phyloP scores from a whole-genome alignment of 2,888 invertebrate genomes.

The Andrena haemorrhoa region DNA sequence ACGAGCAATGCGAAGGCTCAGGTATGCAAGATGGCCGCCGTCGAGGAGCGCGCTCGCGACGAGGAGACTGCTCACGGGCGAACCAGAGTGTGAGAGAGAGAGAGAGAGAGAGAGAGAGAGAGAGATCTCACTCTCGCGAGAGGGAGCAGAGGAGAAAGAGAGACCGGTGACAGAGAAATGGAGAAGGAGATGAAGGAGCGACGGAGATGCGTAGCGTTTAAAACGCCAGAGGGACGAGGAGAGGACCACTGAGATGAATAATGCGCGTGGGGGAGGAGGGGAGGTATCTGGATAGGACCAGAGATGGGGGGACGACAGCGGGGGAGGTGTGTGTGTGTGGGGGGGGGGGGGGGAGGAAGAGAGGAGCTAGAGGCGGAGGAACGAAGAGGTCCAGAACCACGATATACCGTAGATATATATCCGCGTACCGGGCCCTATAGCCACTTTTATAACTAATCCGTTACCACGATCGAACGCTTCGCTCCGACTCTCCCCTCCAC shows the following conservation, averaged over 20 bases:
- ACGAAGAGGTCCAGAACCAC: conserved; percentile 66
- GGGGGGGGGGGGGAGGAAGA: conserved; percentile 51
- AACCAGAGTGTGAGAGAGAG: conserved; percentile 36
- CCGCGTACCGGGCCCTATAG: conserved; percentile 69
- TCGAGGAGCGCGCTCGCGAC: conserved; percentile 65
- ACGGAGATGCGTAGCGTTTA: conserved; percentile 40
- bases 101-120: conserved; percentile 29
- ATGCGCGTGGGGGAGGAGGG: conserved; percentile 79
- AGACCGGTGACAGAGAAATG: conserved; percentile 12
- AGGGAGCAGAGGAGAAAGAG: conserved; percentile 33
- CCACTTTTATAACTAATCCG: conserved; percentile 82
- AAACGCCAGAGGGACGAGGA: conserved; percentile 40
- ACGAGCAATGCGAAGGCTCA: conserved; percentile 85
- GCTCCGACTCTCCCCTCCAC: conserved; percentile 32
- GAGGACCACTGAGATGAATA: conserved; percentile 76
- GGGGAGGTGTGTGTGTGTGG: conserved; percentile 37
- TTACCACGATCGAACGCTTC: conserved; percentile 79
- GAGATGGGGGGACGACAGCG: conserved; percentile 55
- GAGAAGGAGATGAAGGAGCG: conserved; percentile 17
- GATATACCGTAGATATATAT: conserved; percentile 66
- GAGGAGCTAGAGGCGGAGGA: conserved; percentile 57
- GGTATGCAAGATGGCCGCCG: conserved; percentile 86
- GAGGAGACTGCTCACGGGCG: conserved; percentile 63
- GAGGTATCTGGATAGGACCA: conserved; percentile 61
- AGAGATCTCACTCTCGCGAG: neutral